Percentiles rank a stretch among this genome's conserved stretches.
Evolutionary conservation across 1,140 invertebrate genomes (phyloP).

Genomic region (Orussus abietinus): DNA sequence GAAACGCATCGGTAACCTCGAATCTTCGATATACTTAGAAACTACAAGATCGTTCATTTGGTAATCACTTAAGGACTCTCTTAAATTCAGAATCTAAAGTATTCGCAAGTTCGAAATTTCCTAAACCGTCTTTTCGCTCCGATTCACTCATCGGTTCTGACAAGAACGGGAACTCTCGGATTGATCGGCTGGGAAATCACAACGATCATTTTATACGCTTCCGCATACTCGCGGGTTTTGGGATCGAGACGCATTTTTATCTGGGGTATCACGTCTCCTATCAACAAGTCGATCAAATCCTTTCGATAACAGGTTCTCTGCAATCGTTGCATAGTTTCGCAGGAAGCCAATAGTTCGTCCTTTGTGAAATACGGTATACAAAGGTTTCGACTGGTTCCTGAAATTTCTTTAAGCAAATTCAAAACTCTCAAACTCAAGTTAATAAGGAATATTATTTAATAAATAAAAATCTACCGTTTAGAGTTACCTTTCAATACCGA

Average conservation of each 20-base stretch:
- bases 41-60: no score
- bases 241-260: constrained; percentile 20
- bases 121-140: no score
- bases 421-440: constrained; percentile 15
- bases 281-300: constrained; percentile 29
- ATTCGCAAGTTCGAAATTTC: no score
- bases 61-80: no score
- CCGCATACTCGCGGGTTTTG: constrained; percentile 22
- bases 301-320: constrained; percentile 32
- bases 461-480: constrained; percentile 4
- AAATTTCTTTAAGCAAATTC: no score
- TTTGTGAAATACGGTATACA: constrained; percentile 31
- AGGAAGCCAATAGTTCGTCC: constrained; percentile 29
- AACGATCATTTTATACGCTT: constrained; percentile 37
- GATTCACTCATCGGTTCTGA: constrained; percentile 24
- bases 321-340: constrained; percentile 31
- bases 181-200: constrained; percentile 35
- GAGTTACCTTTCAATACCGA: constrained; percentile 28
- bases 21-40: no score
- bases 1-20: no score
- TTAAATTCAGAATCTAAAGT: no score
- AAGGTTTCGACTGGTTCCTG: constrained; percentile 25
- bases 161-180: constrained; percentile 32
- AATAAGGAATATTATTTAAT: constrained; percentile 9
- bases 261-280: constrained; percentile 25